phyloP scores from a whole-genome alignment of 1,140 invertebrate species.

The Polypedilum vanderplanki region DNA sequence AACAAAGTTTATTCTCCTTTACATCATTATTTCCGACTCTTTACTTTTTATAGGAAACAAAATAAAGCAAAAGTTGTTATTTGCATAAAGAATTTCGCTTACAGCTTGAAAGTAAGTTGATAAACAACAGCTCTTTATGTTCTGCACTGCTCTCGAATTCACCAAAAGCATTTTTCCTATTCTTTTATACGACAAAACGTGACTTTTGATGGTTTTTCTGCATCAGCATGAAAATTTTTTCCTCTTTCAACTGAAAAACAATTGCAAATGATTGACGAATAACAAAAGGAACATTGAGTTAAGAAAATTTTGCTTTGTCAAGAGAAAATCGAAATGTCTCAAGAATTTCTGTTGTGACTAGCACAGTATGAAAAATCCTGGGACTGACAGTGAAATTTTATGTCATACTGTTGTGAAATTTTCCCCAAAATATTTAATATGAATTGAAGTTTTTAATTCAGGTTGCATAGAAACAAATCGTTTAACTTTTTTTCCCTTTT shows the following conservation, averaged over 20 bases:
- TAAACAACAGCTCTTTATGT: slow-evolving; percentile 10
- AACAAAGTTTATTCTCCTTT: not conserved
- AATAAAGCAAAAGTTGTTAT: not conserved
- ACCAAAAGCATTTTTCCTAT: not conserved
- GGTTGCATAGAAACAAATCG: not conserved
- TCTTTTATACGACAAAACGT: not conserved
- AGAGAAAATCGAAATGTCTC: slow-evolving; percentile 4
- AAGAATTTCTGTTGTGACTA: not conserved
- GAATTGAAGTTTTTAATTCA: not conserved
- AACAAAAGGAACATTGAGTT: not conserved
- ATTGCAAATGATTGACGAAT: not conserved
- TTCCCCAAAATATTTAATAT: not conserved
- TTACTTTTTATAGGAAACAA: not conserved
- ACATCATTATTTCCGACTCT: not conserved
- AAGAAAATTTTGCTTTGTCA: no score
- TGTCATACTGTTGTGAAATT: not conserved
- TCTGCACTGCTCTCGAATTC: not conserved
- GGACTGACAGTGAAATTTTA: not conserved
- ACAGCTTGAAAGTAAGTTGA: not conserved
- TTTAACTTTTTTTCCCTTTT: no score
- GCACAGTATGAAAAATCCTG: not conserved
- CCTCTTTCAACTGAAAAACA: not conserved
- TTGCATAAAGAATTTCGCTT: slow-evolving; percentile 4
- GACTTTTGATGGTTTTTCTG: not conserved
- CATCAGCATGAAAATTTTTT: slow-evolving; percentile 11